Base-by-base conservation (phyloP, 2,888 invertebrate genomes). In the Platypus cylindrus region DNA sequence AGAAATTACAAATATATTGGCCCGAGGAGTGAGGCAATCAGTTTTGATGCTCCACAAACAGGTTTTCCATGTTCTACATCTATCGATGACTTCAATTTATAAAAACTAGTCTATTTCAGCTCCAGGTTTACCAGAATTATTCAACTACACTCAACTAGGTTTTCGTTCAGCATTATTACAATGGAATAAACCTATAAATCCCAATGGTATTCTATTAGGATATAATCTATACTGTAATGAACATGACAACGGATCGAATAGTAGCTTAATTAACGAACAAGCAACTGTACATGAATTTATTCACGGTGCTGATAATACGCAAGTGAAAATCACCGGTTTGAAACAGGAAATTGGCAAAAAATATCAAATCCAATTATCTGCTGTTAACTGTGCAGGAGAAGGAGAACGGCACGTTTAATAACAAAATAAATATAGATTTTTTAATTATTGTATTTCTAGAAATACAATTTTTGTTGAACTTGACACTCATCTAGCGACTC, bases 1-100 rank as follows among this genome's bases (percentile, higher is more conserved):
- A 44, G 54, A 17, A 56, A 56, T 34, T 53, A 56, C 32, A 55
- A 54, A 40, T 56, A 53, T 35, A 52, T 56, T 4, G 56, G 56
- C 3, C 56, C 55, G 2, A 49, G 53, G n/a, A 55, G 55, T 35
- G 45, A 44, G 8, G 51, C 54, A 5, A 45, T 56, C 20, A 51
- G 48, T 30, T 56, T 56, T 28, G 53, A 55, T 40, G 56, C 56
- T 2, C 56, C 56, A 2, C 54, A 55, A 46, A 52, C 50, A 43
- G 56, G 56, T 55, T n/a, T n/a, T n/a, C n/a, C n/a, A n/a, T n/a
- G 14, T n/a, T 12, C 5, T 30, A 8, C n/a, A 12, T n/a, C n/a
- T n/a, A n/a, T n/a, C n/a, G n/a, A n/a, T n/a, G n/a, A n/a, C n/a
- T n/a, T n/a, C n/a, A n/a, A n/a, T n/a, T n/a, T n/a, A n/a, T n/a